Base-by-base conservation (phyloP, 2,797 vertebrate species). In the Falco biarmicus region DNA sequence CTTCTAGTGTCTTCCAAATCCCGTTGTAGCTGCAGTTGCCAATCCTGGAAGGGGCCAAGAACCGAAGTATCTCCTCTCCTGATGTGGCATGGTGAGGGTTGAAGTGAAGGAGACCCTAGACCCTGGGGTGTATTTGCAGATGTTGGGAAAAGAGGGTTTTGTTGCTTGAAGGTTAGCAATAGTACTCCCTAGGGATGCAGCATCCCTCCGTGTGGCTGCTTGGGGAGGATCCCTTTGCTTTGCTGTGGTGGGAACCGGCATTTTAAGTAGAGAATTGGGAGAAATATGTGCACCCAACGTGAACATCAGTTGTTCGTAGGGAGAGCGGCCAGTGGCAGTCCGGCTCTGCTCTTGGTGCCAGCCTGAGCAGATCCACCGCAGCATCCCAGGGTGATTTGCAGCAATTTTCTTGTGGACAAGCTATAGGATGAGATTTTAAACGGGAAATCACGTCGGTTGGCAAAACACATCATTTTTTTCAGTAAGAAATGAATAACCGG, bases 71-170 rank as follows among this genome's bases (percentile, higher is more conserved):
- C 41, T 85, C 26, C 26, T 76, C 47, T 50, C 7, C 39, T 48
- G 64, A 25, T 11, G 51, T 12, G 24, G 18, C 0, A 0, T 2
- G 16, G 28, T 10, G 6, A 13, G 13, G 7, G 1, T 5, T 13
- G n/a, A 71, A 21, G 18, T 19, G 15, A 53, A 79, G 57, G 48
- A 47, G 11, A 37, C 20, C 31, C 29, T 10, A 6, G 39, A 31
- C 29, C 32, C 28, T 28, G 66, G 47, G 9, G 10, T 37, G 56
- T n/a, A 4, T 43, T 59, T 50, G 32, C 13, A 66, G 45, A 2
- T 26, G 3, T 26, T 56, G 59, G 19, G 25, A 28, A 83, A 47
- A 47, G 21, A 22, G 5, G 20, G 2, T 26, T 34, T 29, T 34
- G 22, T 6, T 51, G 26, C 61, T 32, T 34, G 31, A 15, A 21